A percentile compares a stretch with the other conserved stretches of the same genome.
Evolutionary conservation across 92 coral and sea anemone species (phyloP).

Genomic region (Hydrozoanthus gracilis): DNA sequence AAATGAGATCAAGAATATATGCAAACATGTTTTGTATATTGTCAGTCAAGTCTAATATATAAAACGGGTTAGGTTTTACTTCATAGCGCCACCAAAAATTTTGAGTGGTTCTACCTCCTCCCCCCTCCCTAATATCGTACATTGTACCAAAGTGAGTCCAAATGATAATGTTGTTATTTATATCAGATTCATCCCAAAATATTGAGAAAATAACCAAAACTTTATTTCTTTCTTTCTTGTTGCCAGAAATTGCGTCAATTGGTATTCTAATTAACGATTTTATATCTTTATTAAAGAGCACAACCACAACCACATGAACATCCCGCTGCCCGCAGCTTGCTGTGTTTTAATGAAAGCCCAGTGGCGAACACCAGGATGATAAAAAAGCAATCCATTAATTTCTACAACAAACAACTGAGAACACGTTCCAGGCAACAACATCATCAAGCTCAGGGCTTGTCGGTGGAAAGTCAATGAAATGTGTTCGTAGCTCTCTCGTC

Average conservation of each 20-base stretch:
- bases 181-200: constrained; percentile 29
- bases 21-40: constrained; percentile 20
- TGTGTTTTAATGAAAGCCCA: constrained; percentile 22
- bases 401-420: constrained; percentile 38
- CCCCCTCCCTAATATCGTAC: constrained; percentile 33
- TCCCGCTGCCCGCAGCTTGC: constrained; percentile 41
- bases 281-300: constrained; percentile 14
- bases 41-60: constrained; percentile 8
- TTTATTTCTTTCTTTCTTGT: constrained; percentile 13
- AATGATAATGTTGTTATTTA: constrained; percentile 16
- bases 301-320: constrained; percentile 29
- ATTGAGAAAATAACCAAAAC: constrained; percentile 4
- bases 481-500: constrained; percentile 33
- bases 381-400: constrained; percentile 19
- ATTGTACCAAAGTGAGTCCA: constrained; percentile 27
- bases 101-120: constrained; percentile 3
- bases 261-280: constrained; percentile 20
- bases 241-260: constrained; percentile 33
- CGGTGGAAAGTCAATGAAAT: constrained; percentile 40
- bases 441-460: constrained; percentile 34
- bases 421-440: constrained; percentile 24
- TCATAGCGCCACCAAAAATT: constrained; percentile 26
- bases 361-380: constrained; percentile 25
- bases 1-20: constrained; percentile 8
- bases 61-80: constrained; percentile 5